Base-by-base conservation (phyloP, 2,113 vertebrate species). In the Malaclemys terrapin region DNA sequence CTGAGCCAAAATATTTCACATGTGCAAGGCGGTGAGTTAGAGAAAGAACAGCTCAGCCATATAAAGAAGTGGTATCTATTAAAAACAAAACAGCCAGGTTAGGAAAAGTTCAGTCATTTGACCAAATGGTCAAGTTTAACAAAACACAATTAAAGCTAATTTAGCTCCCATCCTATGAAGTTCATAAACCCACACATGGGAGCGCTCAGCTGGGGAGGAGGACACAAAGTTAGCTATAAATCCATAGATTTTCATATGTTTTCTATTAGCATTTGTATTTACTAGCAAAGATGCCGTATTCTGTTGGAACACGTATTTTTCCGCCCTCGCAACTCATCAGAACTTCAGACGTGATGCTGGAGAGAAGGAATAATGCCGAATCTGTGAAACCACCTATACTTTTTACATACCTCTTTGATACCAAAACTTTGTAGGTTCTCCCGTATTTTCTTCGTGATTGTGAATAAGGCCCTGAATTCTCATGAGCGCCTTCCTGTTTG, bases 31-130 rank as follows among this genome's bases (percentile, higher is more conserved):
- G 8, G 2, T 8, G 2, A 3, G 25, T 47, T 47, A 24, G 38
- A 80, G 47, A 62, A 59, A 10, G 10, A 88, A 62, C 0, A 0
- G 56, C 31, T 75, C 38, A 62, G 85, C 25, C 13, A 42, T 5
- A 4, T 38, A 53, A 69, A 57, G 50, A 4, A 17, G 20, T 89
- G 42, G 17, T 80, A 45, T 22, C 47, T 62, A 47, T 49, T 56
- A 56, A 62, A 90, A 59, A 17, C 22, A 62, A 57, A 88, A 87
- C 6, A 59, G 11, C 6, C 49, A 35, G 2, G 47, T 62, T 24
- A 94, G 88, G 79, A 31, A 38, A 82, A 85, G 54, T 75, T 38
- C 25, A 72, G 9, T 22, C 75, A 42, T 76, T 90, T 86, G 16
- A 54, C 72, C 52, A 86, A 52, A 79, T 57, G 38, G 59, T 53